Conservation (phyloP, 2,797 vertebrate species). For the Protonibea diacanthus region DNA sequence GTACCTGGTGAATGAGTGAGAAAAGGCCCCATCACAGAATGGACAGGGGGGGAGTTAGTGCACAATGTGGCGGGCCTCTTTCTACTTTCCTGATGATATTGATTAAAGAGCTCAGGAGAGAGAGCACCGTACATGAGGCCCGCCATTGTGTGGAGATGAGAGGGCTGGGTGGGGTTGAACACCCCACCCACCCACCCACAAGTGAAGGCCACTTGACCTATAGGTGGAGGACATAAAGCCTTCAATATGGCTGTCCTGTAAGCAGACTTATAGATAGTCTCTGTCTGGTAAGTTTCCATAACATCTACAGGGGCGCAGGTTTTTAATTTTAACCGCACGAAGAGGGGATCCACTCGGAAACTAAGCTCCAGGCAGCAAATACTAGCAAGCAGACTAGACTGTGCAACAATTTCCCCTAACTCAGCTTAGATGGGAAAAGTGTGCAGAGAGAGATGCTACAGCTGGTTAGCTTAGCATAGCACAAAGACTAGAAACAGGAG, state of each 20-base stretch:
- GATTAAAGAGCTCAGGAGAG: slow-evolving; percentile 75
- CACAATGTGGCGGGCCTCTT: slow-evolving; percentile 66
- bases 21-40: slow-evolving; percentile 71
- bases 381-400: background rate
- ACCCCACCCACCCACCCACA: slow-evolving; percentile 17
- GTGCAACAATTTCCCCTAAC: background rate
- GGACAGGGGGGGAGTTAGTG: slow-evolving; percentile 53
- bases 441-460: background rate
- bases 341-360: slow-evolving; percentile 13
- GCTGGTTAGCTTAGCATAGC: background rate
- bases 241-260: slow-evolving; percentile 28
- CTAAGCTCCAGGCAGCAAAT: background rate
- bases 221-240: slow-evolving; percentile 56
- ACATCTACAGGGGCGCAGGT: slow-evolving; percentile 1
- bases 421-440: background rate
- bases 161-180: slow-evolving; percentile 64
- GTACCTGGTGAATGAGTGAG: slow-evolving; percentile 79
- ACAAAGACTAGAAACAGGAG: background rate
- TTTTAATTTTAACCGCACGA: slow-evolving; percentile 29
- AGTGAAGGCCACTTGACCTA: slow-evolving; percentile 71
- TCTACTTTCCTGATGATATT: slow-evolving; percentile 74
- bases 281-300: slow-evolving; percentile 13
- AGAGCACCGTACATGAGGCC: slow-evolving; percentile 63
- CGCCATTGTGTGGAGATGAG: slow-evolving; percentile 75
- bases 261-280: slow-evolving; percentile 31